Evolutionary conservation across 1,140 invertebrate genomes (phyloP), one percentile per base, ranked within the genome.

Genomic region (Drosophila subobscura): DNA sequence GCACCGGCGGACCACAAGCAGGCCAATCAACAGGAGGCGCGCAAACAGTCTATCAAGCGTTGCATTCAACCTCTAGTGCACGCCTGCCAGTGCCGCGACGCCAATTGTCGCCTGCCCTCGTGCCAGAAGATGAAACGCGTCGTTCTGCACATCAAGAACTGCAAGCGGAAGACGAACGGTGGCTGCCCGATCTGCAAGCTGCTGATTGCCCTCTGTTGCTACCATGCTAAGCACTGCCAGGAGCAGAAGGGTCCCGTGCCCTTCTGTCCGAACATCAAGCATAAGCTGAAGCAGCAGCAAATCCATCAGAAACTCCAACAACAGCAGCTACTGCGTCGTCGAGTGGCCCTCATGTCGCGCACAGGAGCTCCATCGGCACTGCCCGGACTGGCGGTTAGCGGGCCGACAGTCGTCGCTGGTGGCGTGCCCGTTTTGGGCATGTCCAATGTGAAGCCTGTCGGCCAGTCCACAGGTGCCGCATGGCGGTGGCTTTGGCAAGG

Each of bases 101-200:
- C 98, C 50, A 99, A 99, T 92, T 99, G 99, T 92, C 95, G 98
- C 50, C 92, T 99, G 68, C 96, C 97, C 7, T 98, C 97, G 72
- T 99, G 99, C 93, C 96, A 97, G 92, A 99, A 99, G 93, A 99
- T 99, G 98, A 99, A 99, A 93, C 94, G 97, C 59, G 98, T 99
- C 41, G 97, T 99, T 1, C 95, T 95, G 56, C 99, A 99, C 92
- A 99, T 98, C 1, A 99, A 98, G 93, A 93, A 95, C 60, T 99
- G 99, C 94, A 99, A 99, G 92, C 93, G 97, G 61, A 99, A 99
- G 92, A 98, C 97, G 25, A 98, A 98, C 90, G 97, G 97, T 75
- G 97, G 96, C 49, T 99, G 99, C 92, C 97, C 97, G 7, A 99
- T 99, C 77, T 99, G 99, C 93, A 99, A 99, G 92, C 99, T 99